Base-by-base conservation (phyloP, 2,888 invertebrate genomes). In the Hypercompe scribonia region DNA sequence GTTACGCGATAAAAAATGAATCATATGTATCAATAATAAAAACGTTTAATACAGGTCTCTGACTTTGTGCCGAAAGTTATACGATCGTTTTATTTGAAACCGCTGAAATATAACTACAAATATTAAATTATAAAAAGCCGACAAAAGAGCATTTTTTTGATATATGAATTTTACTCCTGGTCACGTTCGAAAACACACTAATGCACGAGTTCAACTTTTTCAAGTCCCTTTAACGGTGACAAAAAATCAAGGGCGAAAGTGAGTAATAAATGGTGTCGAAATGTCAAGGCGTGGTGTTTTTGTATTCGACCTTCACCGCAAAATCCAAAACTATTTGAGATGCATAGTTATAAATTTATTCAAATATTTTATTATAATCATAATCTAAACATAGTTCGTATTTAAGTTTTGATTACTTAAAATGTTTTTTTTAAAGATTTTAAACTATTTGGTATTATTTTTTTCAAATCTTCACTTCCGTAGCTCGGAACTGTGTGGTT, bases 211-310 rank as follows among this genome's bases (percentile, higher is more conserved):
- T 86, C 83, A 87, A 91, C 89, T 90, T 90, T 88, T 87, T 86
- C 83, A 83, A 81, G 84, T 82, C 64, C 86, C 83, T 87, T 89
- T 90, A 90, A 89, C 86, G 89, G 89, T 89, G 87, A 85, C 86
- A 88, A 88, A 90, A 92, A 89, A 82, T 84, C 83, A 77, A 84
- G 83, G 76, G 80, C 78, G 81, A 79, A 88, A 89, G 84, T 88
- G 87, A 84, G 86, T 90, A 92, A 90, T 90, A 92, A 92, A 91
- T 90, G 88, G 89, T 87, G 87, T 88, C 83, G 87, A 88, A 88
- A 89, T 84, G 88, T 88, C 88, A 88, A 86, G 83, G 83, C 86
- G 85, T 79, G 84, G 87, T 88, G 87, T 91, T 89, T 91, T 90
- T 91, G 87, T 90, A 89, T 90, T 88, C 86, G 82, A 93, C 91